Evolutionary conservation across 2,888 invertebrate genomes (phyloP).

Genomic region (Alloscopus bannaensis): DNA sequence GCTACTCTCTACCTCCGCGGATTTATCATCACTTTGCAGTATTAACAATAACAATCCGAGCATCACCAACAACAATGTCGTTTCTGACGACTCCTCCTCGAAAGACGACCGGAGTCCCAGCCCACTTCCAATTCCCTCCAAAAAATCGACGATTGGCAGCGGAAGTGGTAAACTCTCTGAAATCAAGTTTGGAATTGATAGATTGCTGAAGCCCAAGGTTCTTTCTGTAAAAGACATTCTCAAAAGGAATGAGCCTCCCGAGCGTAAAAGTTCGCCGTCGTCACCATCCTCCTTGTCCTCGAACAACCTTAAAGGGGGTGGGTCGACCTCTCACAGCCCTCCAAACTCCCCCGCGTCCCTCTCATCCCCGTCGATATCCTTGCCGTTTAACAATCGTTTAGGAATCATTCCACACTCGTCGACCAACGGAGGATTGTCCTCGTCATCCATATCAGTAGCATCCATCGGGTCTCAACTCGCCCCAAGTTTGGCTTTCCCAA

Average conservation of each 20-base stretch:
- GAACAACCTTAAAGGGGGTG: not conserved
- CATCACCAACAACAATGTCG: slow-evolving; percentile 36
- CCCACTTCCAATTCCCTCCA: slow-evolving; percentile 1
- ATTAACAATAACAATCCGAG: slow-evolving; percentile 45
- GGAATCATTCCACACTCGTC: slow-evolving; percentile 6
- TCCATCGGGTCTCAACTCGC: slow-evolving; percentile 46
- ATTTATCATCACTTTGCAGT: slow-evolving; percentile 26
- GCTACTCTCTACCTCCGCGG: slow-evolving; percentile 18
- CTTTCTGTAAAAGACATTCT: slow-evolving; percentile 72
- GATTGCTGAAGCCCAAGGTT: slow-evolving; percentile 72
- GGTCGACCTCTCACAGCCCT: slow-evolving; percentile 11
- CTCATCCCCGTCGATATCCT: not conserved
- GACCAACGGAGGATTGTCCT: not conserved
- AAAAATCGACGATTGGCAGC: slow-evolving; percentile 7
- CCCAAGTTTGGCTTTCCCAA: slow-evolving; percentile 67
- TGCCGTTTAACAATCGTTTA: slow-evolving; percentile 15
- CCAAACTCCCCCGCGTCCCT: not conserved
- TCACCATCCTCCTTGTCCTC: not conserved
- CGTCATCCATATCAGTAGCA: slow-evolving; percentile 27
- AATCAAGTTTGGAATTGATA: slow-evolving; percentile 73
- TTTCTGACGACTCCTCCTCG: slow-evolving; percentile 28
- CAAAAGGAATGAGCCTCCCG: slow-evolving; percentile 27
- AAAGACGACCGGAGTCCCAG: slow-evolving; percentile 22
- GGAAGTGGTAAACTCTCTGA: slow-evolving; percentile 46
- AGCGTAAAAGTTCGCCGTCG: slow-evolving; percentile 17